A percentile compares a stretch with the other conserved stretches of the same genome.
phyloP scores from a whole-genome alignment of 2,113 vertebrate species.

The Amia ocellicauda region DNA sequence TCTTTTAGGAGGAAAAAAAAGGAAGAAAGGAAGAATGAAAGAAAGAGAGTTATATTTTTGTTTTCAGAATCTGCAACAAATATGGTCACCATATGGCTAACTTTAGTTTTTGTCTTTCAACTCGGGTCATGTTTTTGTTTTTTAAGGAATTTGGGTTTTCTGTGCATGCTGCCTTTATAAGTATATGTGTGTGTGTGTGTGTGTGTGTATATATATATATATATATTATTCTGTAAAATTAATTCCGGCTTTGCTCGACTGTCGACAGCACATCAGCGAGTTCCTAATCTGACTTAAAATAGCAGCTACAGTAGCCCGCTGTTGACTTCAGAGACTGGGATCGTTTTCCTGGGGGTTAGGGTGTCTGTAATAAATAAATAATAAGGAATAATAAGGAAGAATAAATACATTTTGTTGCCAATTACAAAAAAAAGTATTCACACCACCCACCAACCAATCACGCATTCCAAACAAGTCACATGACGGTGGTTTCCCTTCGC shows the following conservation, averaged over 20 bases:
- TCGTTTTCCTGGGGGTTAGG: background rate
- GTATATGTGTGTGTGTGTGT: no score
- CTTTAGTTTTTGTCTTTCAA: slow-evolving; percentile 39
- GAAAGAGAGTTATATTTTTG: slow-evolving; percentile 34
- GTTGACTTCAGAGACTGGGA: background rate
- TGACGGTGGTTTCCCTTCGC: no score
- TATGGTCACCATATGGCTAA: slow-evolving; percentile 61
- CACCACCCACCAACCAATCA: background rate
- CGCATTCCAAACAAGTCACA: background rate
- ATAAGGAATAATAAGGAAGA: no score
- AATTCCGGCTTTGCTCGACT: slow-evolving; percentile 33
- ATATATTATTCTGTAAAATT: slow-evolving; percentile 26
- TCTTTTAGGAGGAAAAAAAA: slow-evolving; percentile 35
- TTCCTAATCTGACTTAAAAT: slow-evolving; percentile 38
- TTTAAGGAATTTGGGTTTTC: slow-evolving; percentile 39
- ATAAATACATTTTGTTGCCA: background rate
- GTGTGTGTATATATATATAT: no score
- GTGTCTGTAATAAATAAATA: no score
- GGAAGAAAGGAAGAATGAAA: no score
- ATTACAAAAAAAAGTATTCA: background rate
- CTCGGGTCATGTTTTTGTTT: slow-evolving; percentile 40
- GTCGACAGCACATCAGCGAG: slow-evolving; percentile 42
- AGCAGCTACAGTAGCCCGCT: slow-evolving; percentile 16
- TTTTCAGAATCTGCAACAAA: slow-evolving; percentile 52
- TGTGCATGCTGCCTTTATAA: slow-evolving; percentile 36